Conservation (phyloP, 2,797 vertebrate genomes). For the Pteropus rufus region DNA sequence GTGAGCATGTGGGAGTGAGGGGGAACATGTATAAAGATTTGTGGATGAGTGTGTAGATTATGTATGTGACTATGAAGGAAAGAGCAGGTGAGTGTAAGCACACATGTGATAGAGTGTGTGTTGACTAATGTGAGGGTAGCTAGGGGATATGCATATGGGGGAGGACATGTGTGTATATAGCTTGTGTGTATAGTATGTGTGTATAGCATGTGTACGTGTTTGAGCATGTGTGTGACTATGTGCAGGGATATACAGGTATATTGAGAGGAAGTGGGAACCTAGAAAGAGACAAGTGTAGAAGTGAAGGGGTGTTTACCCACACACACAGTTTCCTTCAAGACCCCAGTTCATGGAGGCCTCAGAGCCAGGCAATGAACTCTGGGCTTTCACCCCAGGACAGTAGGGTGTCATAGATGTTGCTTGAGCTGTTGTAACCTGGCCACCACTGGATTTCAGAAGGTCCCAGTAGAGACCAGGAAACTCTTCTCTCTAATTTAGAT, state of each 20-base stretch:
- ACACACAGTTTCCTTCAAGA: neutral
- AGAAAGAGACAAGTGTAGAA: neutral
- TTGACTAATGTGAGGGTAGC: neutral
- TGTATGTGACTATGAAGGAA: too few species aligned
- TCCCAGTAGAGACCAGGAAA: neutral
- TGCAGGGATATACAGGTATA: neutral
- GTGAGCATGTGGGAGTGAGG: neutral
- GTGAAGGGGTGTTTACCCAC: neutral
- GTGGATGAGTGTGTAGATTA: too few species aligned
- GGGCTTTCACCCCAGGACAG: neutral
- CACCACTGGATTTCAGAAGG: too few species aligned
- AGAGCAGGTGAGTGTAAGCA: neutral
- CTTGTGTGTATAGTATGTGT: too few species aligned
- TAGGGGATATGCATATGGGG: neutral
- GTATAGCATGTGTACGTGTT: neutral
- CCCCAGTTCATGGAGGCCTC: neutral
- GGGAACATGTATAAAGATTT: neutral
- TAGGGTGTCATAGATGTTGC: neutral
- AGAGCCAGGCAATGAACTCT: neutral
- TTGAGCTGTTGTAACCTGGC: neutral
- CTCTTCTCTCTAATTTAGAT: neutral
- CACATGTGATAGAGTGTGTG: neutral
- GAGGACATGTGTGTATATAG: neutral
- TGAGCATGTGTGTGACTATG: neutral
- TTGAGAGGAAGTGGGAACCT: neutral